Evolutionary conservation across 2,888 invertebrate species (phyloP).

Genomic region (Standfussiana lucernea): DNA sequence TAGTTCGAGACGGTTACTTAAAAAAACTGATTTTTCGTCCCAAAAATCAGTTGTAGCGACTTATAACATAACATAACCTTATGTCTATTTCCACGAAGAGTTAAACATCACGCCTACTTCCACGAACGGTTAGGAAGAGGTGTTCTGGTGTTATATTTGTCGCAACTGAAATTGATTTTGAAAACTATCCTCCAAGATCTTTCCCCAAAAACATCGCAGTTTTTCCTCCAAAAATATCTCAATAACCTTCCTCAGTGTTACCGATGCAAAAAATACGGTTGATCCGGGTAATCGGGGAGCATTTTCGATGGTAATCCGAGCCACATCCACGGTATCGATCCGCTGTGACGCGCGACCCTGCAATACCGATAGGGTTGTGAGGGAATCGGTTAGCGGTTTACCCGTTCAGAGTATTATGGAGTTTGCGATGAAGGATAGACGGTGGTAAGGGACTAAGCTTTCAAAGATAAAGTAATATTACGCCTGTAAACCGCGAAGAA

Average conservation of each 20-base stretch:
- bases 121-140: background rate
- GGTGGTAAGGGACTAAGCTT: background rate
- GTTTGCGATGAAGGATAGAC: background rate
- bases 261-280: slow-evolving; percentile 41
- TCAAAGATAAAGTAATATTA: background rate
- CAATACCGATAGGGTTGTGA: slow-evolving; percentile 63
- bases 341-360: slow-evolving; percentile 69
- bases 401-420: background rate
- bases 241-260: background rate
- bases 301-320: slow-evolving; percentile 66
- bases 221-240: background rate
- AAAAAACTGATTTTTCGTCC: background rate
- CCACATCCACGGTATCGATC: slow-evolving; percentile 74
- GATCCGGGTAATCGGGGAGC: slow-evolving; percentile 57
- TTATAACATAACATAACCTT: background rate
- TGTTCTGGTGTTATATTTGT: no score
- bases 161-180: background rate
- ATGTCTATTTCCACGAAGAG: background rate
- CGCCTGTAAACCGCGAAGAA: background rate
- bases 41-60: background rate
- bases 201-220: background rate
- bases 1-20: background rate
- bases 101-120: background rate
- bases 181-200: background rate
- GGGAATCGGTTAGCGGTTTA: background rate